Base-by-base conservation (phyloP, 1,140 invertebrate species). In the Drosophila bifasciata region DNA sequence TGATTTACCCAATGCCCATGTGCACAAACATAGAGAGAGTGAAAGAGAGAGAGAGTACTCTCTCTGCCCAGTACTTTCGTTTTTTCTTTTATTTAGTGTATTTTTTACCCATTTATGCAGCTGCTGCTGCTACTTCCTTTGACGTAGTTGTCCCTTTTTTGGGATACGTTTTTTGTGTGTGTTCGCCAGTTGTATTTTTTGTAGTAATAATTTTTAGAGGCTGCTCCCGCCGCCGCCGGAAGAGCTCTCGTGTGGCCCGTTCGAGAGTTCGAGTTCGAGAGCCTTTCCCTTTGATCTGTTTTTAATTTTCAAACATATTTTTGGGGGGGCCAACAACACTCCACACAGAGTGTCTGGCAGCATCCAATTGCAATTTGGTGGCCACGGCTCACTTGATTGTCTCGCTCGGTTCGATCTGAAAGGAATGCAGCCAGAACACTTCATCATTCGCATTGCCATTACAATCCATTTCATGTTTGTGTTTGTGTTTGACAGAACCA, bases 231-330 rank as follows among this genome's bases (percentile, higher is more conserved):
- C 32, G 52, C 74, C 66, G 60, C 74, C 23, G 23, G 77, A 88
- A 83, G 83, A 83, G 83, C 83, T 88, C 83, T 88, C 71, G 64
- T 88, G 75, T 76, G 79, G 67, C 73, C 44, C 61, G 39, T 64
- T 76, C 62, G 44, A 69, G 76, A 58, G 39, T 64, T 76, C 62
- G 44, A 69, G 76, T 46, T 52, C 61, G 32, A 36, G 32, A 11
- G 32, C 11, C 32, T 13, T 83, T 81, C 63, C 63, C 83, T 88
- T 88, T 88, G 83, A 88, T 88, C 83, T 88, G 75, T 88, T 88
- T 86, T 88, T 88, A 88, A 88, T 88, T 88, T 88, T 72, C 60
- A 72, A 69, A 66, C 74, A 78, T 73, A 62, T 78, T 64, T 74
- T 81, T 63, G 19, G 50, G 66, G 50, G 66, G 49, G 9, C 48